These are phyloP conservation scores for Argynnis bischoffii DNA, from an alignment of 2,888 invertebrate species.

Conservation along the genomic window DNA sequence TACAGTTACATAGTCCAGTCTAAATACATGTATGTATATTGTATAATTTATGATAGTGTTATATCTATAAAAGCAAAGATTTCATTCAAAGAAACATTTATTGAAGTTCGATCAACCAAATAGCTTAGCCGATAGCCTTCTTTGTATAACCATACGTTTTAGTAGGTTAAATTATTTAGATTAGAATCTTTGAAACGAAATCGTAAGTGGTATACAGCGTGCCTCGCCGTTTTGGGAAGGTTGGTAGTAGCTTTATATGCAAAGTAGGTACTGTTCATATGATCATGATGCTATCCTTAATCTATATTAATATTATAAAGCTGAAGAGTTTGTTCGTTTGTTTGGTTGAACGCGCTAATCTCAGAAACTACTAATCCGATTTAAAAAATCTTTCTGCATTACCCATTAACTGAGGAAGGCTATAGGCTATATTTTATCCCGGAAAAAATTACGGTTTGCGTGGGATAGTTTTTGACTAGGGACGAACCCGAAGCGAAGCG, in stretches of 20 bases:
- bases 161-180: slow-evolving; percentile 58
- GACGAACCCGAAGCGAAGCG: too few relatives aligned
- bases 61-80: background rate
- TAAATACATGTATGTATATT: background rate
- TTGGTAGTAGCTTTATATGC: slow-evolving; percentile 15
- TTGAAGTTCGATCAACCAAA: slow-evolving; percentile 49
- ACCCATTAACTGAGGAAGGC: too few relatives aligned
- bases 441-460: too few relatives aligned
- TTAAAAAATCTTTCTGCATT: too few relatives aligned
- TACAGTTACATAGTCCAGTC: slow-evolving; percentile 11
- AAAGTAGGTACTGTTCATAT: slow-evolving; percentile 6
- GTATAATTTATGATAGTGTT: background rate
- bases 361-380: too few relatives aligned
- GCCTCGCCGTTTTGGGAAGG: slow-evolving; percentile 54
- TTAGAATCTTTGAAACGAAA: slow-evolving; percentile 75
- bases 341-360: too few relatives aligned
- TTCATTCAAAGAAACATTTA: slow-evolving; percentile 16
- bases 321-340: too few relatives aligned
- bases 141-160: slow-evolving; percentile 66
- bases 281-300: background rate
- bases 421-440: too few relatives aligned
- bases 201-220: slow-evolving; percentile 61
- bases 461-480: too few relatives aligned
- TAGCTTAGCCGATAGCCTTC: slow-evolving; percentile 72
- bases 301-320: too few relatives aligned